Evolutionary conservation across 2,113 vertebrate species (phyloP).

Genomic region (Notothenia rossii): DNA sequence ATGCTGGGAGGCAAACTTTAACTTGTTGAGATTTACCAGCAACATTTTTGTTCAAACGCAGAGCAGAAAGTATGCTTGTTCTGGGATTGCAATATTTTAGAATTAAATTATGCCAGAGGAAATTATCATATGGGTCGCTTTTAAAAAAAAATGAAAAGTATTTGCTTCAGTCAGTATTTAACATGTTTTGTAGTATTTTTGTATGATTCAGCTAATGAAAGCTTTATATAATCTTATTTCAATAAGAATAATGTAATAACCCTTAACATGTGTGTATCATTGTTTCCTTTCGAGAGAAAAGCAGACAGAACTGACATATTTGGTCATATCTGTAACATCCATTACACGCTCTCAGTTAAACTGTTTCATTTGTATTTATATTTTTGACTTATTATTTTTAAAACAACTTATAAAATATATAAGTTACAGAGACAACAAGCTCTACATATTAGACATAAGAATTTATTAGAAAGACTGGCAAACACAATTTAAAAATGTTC

Average conservation of each 20-base stretch:
- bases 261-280: neutral
- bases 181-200: neutral
- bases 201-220: neutral
- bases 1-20: conserved; percentile 31
- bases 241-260: too few species aligned
- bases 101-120: neutral
- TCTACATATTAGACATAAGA: neutral
- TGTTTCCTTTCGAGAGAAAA: neutral
- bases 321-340: neutral
- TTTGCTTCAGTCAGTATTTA: neutral
- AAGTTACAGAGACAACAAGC: too few species aligned
- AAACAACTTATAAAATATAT: too few species aligned
- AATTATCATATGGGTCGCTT: neutral
- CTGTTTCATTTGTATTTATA: too few species aligned
- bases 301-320: neutral
- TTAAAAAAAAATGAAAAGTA: neutral
- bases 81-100: conserved; percentile 2
- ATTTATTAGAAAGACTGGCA: too few species aligned
- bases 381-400: too few species aligned
- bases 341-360: too few species aligned
- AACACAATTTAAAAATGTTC: too few species aligned
- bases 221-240: neutral
- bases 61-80: conserved; percentile 1
- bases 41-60: conserved; percentile 32
- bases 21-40: conserved; percentile 30